Evolutionary conservation across 2,888 invertebrate species (phyloP).

Genomic region (Cantharis lateralis): DNA sequence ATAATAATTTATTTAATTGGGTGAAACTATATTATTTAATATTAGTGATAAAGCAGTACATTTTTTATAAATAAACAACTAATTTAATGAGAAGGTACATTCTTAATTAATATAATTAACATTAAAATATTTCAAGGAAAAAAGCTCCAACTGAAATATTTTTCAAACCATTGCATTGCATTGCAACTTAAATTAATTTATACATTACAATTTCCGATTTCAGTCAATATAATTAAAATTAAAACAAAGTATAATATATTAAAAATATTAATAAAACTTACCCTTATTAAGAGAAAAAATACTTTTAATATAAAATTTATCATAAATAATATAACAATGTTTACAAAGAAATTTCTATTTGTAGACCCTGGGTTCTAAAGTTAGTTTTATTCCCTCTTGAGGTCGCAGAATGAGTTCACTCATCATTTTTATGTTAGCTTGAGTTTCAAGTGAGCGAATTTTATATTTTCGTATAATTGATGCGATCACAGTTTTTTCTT

Average conservation of each 20-base stretch:
- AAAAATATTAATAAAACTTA: not conserved
- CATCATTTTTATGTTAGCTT: constrained; percentile 31
- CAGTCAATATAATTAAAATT: not conserved
- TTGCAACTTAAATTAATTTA: not conserved
- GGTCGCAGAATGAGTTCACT: constrained; percentile 33
- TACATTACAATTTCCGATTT: not conserved
- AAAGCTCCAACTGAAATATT: not conserved
- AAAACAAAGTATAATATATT: not conserved
- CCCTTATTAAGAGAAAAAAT: not conserved
- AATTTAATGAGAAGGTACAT: not conserved
- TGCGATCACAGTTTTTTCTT: constrained; percentile 39
- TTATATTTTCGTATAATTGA: constrained; percentile 37
- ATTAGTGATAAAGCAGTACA: not conserved
- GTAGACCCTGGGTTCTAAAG: constrained; percentile 29
- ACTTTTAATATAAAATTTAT: not conserved
- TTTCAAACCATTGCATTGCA: not conserved
- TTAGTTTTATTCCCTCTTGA: constrained; percentile 37
- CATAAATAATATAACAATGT: not conserved
- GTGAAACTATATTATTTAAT: no score
- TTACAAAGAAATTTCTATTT: not conserved
- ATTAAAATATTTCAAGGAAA: not conserved
- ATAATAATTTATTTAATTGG: no score
- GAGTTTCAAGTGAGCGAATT: constrained; percentile 36
- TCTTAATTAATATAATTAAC: not conserved
- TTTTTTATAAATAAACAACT: not conserved